phyloP scores from a whole-genome alignment of 2,113 vertebrate genomes.

The Alectura lathami region DNA sequence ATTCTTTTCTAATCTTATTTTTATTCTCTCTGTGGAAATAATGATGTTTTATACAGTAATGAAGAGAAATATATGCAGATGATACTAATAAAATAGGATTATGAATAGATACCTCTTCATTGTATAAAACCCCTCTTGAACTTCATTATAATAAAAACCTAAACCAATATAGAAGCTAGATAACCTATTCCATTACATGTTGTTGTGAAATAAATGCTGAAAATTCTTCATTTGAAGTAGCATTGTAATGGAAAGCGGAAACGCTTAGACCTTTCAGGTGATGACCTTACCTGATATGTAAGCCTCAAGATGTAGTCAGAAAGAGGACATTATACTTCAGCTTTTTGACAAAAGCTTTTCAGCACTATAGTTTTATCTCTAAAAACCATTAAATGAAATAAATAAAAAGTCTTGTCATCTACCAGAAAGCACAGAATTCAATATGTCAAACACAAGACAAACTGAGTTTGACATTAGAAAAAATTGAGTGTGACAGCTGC shows the following conservation, averaged over 20 bases:
- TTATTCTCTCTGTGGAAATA: background rate
- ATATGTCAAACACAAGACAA: slow-evolving; percentile 26
- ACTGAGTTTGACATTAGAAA: slow-evolving; percentile 51
- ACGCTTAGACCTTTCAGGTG: background rate
- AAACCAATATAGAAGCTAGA: background rate
- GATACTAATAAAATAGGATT: background rate
- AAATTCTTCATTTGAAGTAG: background rate
- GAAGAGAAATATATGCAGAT: background rate
- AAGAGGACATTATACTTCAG: background rate
- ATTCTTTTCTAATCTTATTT: background rate
- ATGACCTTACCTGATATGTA: background rate
- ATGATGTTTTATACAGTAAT: background rate
- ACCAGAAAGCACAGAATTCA: background rate
- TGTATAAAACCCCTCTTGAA: background rate
- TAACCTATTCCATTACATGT: background rate
- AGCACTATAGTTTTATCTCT: background rate
- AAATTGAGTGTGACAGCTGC: slow-evolving; percentile 26
- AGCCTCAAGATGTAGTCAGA: background rate
- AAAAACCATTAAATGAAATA: background rate
- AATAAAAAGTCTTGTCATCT: slow-evolving; percentile 5
- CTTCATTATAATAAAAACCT: background rate
- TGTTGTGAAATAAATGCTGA: background rate
- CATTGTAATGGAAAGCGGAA: background rate
- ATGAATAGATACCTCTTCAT: background rate
- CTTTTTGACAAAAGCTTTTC: background rate